A percentile compares a stretch with the other conserved stretches of the same genome.
These are phyloP conservation scores for Tanytarsus gracilentus DNA, from an alignment of 2,888 invertebrate genomes.

Conservation along the genomic window DNA sequence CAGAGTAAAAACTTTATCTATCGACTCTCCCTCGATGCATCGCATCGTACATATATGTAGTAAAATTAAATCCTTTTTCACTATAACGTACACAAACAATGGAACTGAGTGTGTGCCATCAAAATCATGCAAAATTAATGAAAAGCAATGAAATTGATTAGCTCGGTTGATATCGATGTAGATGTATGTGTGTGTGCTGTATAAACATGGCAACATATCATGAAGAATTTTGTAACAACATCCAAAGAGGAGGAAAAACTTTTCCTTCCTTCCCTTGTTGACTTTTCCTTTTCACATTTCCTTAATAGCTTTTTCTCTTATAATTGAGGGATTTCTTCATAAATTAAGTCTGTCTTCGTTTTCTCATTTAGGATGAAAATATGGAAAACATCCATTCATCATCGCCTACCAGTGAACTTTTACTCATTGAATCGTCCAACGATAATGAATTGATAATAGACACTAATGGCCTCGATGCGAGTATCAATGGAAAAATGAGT, in stretches of 20 bases:
- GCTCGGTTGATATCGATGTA: slow-evolving; percentile 4
- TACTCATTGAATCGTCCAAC: slow-evolving; percentile 33
- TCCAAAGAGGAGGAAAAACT: not conserved
- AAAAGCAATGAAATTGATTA: slow-evolving; percentile 28
- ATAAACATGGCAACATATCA: no score
- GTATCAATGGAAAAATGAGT: slow-evolving; percentile 27
- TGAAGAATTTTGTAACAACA: no score
- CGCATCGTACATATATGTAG: no score
- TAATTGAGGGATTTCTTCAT: not conserved
- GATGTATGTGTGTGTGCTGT: no score
- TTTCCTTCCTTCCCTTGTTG: slow-evolving; percentile 22
- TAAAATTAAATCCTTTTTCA: no score
- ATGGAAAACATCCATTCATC: slow-evolving; percentile 23
- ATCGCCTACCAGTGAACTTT: slow-evolving; percentile 22
- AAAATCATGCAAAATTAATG: slow-evolving; percentile 28
- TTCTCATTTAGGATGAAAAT: slow-evolving; percentile 34
- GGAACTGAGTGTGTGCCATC: not conserved
- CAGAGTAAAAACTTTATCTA: no score
- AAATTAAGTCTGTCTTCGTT: not conserved
- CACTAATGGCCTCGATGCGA: slow-evolving; percentile 27
- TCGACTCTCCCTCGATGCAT: no score
- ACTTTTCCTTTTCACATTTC: slow-evolving; percentile 21
- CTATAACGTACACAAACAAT: no score
- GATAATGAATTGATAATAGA: slow-evolving; percentile 29
- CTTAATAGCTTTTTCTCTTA: slow-evolving; percentile 18